Evolutionary conservation across 2,888 invertebrate genomes (phyloP).

Genomic region (Aporophyla lueneburgensis): DNA sequence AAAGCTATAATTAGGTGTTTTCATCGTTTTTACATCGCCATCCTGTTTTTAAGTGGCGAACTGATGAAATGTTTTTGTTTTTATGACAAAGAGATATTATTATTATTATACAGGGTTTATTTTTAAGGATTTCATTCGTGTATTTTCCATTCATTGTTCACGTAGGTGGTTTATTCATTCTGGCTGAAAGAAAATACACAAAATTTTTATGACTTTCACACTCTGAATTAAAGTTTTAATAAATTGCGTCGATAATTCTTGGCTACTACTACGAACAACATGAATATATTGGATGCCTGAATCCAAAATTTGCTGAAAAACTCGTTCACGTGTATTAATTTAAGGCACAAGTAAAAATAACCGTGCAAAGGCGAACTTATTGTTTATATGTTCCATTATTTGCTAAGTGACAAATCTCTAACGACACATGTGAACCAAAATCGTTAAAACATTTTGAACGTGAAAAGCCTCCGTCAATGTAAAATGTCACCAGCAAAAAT

Average conservation of each 20-base stretch:
- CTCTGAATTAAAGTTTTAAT: background rate
- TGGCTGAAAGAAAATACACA: background rate
- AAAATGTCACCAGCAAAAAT: constrained; percentile 29
- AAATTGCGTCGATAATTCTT: background rate
- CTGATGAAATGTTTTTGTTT: constrained; percentile 17
- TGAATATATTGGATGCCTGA: background rate
- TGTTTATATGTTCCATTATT: background rate
- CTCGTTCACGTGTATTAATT: background rate
- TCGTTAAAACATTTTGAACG: background rate
- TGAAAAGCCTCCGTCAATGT: background rate
- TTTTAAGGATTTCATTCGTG: constrained; percentile 1
- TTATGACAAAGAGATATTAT: background rate
- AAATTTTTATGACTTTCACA: background rate
- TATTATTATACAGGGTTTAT: background rate
- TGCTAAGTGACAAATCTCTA: background rate
- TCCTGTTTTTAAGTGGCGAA: constrained; percentile 15
- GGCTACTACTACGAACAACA: no score
- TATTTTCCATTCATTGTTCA: background rate
- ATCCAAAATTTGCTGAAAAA: background rate
- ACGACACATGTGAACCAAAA: background rate
- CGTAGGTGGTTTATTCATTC: no score
- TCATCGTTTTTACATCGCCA: constrained; percentile 45
- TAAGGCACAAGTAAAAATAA: no score
- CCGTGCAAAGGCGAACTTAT: no score
- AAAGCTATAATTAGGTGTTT: constrained; percentile 54